phyloP scores from a whole-genome alignment of 2,888 invertebrate genomes.

The Eutolmus rufibarbis region DNA sequence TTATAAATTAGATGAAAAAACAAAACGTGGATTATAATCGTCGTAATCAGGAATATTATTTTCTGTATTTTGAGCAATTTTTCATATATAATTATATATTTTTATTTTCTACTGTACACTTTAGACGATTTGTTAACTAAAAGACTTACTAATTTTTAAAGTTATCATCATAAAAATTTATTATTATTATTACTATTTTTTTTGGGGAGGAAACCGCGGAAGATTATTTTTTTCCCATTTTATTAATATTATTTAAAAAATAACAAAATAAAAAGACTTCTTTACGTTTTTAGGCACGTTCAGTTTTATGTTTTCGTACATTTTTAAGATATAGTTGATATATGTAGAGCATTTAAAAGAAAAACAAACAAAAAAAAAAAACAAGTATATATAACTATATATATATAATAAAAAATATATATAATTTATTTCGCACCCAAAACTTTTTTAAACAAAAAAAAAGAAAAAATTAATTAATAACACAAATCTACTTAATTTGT shows the following conservation, averaged over 20 bases:
- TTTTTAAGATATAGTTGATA: neutral
- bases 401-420: neutral
- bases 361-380: neutral
- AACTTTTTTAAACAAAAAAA: neutral
- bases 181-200: too few relatives aligned
- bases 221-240: neutral
- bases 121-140: neutral
- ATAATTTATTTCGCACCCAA: neutral
- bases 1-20: neutral
- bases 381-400: neutral
- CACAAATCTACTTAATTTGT: neutral
- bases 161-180: too few relatives aligned
- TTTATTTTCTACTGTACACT: neutral
- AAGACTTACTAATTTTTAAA: neutral
- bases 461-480: neutral
- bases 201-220: neutral
- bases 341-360: neutral
- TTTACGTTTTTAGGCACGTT: neutral
- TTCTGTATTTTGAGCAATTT: neutral
- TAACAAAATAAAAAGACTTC: neutral
- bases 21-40: neutral
- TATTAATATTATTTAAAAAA: neutral
- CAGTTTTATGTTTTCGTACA: neutral
- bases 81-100: neutral
- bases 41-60: neutral